These are phyloP conservation scores for Hyla sarda DNA, from an alignment of 2,113 vertebrate species.

Conservation along the genomic window DNA sequence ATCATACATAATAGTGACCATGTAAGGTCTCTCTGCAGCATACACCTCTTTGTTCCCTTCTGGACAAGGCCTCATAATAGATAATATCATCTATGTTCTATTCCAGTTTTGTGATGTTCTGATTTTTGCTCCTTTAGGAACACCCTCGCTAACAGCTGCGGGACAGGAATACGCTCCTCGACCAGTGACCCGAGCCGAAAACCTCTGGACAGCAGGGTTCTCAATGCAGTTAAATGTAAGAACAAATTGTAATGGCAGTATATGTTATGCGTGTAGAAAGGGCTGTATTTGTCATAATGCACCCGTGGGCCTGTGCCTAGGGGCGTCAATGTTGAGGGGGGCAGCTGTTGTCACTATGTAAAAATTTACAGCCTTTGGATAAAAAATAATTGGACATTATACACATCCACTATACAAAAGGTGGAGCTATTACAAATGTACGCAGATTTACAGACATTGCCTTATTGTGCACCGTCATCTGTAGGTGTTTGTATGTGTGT, in stretches of 20 bases:
- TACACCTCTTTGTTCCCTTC: too few species aligned
- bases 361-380: too few species aligned
- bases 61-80: too few species aligned
- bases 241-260: background rate
- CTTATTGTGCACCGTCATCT: background rate
- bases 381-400: too few species aligned
- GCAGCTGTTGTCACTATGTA: too few species aligned
- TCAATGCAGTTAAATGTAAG: constrained; percentile 93
- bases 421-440: background rate
- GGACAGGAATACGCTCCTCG: constrained; percentile 92
- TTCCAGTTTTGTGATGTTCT: background rate
- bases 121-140: constrained; percentile 72
- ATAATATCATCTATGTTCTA: background rate
- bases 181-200: constrained; percentile 90
- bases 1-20: too few species aligned
- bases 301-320: too few species aligned
- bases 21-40: too few species aligned
- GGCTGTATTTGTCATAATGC: too few species aligned
- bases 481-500: background rate
- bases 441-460: background rate
- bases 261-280: background rate
- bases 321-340: too few species aligned
- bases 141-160: constrained; percentile 92
- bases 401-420: too few species aligned
- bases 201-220: constrained; percentile 89